These are phyloP conservation scores for Chiloscyllium plagiosum DNA, from an alignment of 2,113 vertebrate genomes.

Conservation along the genomic window DNA sequence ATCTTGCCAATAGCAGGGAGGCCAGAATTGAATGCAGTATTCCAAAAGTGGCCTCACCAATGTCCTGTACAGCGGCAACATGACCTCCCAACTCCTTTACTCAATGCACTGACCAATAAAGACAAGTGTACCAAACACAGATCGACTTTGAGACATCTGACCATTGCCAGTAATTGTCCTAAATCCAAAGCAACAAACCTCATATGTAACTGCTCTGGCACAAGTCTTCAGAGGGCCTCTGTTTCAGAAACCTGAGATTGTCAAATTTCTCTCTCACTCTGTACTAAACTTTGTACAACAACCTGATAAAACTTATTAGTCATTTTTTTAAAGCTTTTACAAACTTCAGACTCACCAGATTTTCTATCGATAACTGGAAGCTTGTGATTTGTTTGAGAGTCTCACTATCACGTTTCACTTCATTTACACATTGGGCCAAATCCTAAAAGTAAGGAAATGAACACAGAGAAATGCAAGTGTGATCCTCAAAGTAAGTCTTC, in stretches of 20 bases:
- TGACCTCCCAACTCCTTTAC: no score
- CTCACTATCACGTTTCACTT: constrained; percentile 86
- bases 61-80: no score
- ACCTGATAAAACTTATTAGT: neutral
- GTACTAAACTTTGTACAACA: neutral
- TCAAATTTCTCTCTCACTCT: neutral
- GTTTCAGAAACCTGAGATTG: no score
- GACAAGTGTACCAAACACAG: neutral
- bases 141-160: neutral
- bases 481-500: neutral
- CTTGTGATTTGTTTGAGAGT: constrained; percentile 77
- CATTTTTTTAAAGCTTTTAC: neutral
- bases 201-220: no score
- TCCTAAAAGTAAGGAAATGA: constrained; percentile 53
- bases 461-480: neutral
- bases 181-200: neutral
- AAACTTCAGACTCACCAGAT: constrained; percentile 53
- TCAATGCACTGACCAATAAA: no score
- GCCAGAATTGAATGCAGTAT: no score
- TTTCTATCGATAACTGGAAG: constrained; percentile 81
- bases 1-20: no score
- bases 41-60: no score
- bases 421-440: constrained; percentile 79
- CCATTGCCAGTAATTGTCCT: neutral
- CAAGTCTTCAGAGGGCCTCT: no score